Evolutionary conservation across 2,113 vertebrate genomes (phyloP), one percentile per base, ranked within the genome.

Genomic region (Gasterosteus nipponicus): DNA sequence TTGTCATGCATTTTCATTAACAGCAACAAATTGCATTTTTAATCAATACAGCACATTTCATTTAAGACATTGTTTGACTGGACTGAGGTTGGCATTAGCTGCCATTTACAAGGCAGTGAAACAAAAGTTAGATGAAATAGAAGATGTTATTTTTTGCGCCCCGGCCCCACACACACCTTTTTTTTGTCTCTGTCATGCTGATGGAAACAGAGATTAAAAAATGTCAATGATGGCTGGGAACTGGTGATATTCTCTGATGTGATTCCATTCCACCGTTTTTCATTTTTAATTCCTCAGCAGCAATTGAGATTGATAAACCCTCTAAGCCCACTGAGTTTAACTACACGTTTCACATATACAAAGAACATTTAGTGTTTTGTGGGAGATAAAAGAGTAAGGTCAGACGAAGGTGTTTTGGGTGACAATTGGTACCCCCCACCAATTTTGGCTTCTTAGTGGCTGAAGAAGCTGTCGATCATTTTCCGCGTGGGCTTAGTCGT

Each of bases 21-120:
- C 86, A 83, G 82, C 72, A 65, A 83, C 83, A 89, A 92, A 93
- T 92, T 92, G 80, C 73, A 92, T 91, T 91, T 26, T 90, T 86
- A 90, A 90, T 91, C 89, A 85, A 86, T 87, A 84, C 87, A 86
- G 86, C 81, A 51, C 56, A 84, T 79, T 89, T 82, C 72, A 84
- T 75, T 86, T 80, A 83, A 87, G 76, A 88, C 92, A 84, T 69
- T 75, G 80, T 91, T 89, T 86, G 78, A 89, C 82, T 81, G 83
- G 29, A 72, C 33, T 51, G 76, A 87, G 69, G 89, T 87, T 87
- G 72, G 83, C 86, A 83, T 68, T 61, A 84, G 82, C 85, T 86
- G 58, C 76, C 33, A 39, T 19, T 68, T 62, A 77, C 29, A 67
- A 82, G 26, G 59, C 77, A 80, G 65, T 42, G 51, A 81, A 82